Evolutionary conservation across 2,797 vertebrate genomes (phyloP).

Genomic region (Catharus ustulatus): DNA sequence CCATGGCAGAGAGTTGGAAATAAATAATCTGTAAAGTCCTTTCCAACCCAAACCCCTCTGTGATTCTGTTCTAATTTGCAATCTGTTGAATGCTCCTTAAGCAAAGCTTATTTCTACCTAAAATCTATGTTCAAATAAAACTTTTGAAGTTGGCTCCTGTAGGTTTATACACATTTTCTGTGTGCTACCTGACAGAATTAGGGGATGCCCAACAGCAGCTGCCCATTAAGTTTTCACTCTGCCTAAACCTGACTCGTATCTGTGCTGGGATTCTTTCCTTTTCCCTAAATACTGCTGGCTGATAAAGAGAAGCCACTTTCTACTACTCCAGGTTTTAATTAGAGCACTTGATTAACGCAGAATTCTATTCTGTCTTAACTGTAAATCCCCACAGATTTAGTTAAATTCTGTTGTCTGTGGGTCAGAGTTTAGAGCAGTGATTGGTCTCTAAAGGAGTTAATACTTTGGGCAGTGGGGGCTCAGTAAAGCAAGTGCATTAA

Average conservation of each 20-base stretch:
- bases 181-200: not conserved
- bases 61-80: not conserved
- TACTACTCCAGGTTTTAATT: slow-evolving; percentile 12
- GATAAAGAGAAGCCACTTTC: not conserved
- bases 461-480: not conserved
- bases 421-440: slow-evolving; percentile 25
- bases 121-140: not conserved
- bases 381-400: not conserved
- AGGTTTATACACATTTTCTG: not conserved
- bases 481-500: slow-evolving; percentile 43
- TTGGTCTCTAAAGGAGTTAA: slow-evolving; percentile 46
- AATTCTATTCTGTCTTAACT: not conserved
- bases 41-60: not conserved
- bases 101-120: not conserved
- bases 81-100: not conserved
- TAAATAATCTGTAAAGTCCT: not conserved
- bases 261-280: not conserved
- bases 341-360: slow-evolving; percentile 6
- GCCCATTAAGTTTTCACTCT: not conserved
- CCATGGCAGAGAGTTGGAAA: not conserved
- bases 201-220: not conserved
- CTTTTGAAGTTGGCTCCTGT: not conserved
- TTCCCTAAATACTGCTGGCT: not conserved
- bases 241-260: rapidly evolving
- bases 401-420: not conserved